Evolutionary conservation across 2,113 vertebrate species (phyloP).

Genomic region (Tetraodon nigroviridis): DNA sequence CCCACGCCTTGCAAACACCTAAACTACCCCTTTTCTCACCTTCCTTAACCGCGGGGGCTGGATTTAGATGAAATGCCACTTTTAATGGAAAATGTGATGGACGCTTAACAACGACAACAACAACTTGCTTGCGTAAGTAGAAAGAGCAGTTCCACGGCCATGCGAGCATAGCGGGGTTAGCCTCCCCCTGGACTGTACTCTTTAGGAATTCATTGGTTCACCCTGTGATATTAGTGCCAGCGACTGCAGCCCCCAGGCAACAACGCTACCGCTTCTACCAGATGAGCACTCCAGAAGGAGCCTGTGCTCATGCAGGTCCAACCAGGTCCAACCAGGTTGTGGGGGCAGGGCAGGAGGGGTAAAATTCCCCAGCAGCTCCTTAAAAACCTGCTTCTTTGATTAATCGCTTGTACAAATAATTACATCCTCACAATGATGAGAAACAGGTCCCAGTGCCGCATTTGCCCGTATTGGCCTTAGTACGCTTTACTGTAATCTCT

Average conservation of each 20-base stretch:
- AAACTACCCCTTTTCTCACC: constrained; percentile 51
- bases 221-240: constrained; percentile 70
- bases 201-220: constrained; percentile 66
- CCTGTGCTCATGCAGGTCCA: constrained; percentile 31
- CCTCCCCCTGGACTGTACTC: constrained; percentile 65
- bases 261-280: constrained; percentile 17
- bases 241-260: constrained; percentile 57
- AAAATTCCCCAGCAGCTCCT: constrained; percentile 22
- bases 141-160: constrained; percentile 41
- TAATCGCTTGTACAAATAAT: neutral
- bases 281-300: neutral
- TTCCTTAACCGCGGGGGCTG: constrained; percentile 74
- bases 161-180: constrained; percentile 45
- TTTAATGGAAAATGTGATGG: constrained; percentile 83
- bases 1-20: constrained; percentile 25
- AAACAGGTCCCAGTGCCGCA: constrained; percentile 16
- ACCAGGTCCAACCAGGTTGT: constrained; percentile 1
- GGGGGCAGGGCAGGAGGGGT: constrained; percentile 19
- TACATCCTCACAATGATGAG: constrained; percentile 20
- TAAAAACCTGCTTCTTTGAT: constrained; percentile 10
- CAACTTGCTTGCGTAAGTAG: constrained; percentile 59
- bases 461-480: constrained; percentile 25
- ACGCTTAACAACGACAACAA: constrained; percentile 72
- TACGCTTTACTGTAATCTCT: constrained; percentile 17
- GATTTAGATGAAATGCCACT: constrained; percentile 84